Evolutionary conservation across 2,113 vertebrate genomes (phyloP).

Genomic region (Dendropsophus ebraccatus): DNA sequence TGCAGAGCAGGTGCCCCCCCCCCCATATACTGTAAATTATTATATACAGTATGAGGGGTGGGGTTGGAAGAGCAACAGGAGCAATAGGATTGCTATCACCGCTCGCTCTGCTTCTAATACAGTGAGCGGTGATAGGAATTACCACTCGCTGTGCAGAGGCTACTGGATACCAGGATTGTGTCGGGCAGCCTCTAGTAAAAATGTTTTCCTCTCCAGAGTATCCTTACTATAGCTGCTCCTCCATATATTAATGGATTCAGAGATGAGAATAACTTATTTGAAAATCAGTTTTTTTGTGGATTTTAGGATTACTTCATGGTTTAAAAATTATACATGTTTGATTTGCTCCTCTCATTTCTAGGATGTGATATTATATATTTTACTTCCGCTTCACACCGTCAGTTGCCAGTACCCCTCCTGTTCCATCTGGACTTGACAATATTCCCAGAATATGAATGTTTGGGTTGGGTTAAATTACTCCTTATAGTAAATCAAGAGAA

Average conservation of each 20-base stretch:
- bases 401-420: not conserved
- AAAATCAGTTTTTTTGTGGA: constrained; percentile 1
- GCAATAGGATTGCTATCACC: too few relatives aligned
- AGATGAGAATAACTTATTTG: not conserved
- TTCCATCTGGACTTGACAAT: not conserved
- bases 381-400: not conserved
- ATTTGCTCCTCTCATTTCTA: not conserved
- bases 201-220: too few relatives aligned
- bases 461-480: not conserved
- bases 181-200: too few relatives aligned
- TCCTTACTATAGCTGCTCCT: not conserved
- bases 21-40: too few relatives aligned
- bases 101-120: too few relatives aligned
- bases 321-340: not conserved
- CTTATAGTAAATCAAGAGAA: not conserved
- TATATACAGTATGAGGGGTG: too few relatives aligned
- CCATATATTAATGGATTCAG: not conserved
- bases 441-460: not conserved
- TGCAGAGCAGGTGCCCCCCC: too few relatives aligned
- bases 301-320: not conserved
- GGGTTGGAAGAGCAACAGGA: too few relatives aligned
- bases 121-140: too few relatives aligned
- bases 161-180: too few relatives aligned
- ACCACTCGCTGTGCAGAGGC: too few relatives aligned
- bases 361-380: not conserved